Percentiles rank a stretch among this genome's conserved stretches.
Evolutionary conservation across 92 coral and sea anemone genomes (phyloP).

Genomic region (Meandrina meandrites): DNA sequence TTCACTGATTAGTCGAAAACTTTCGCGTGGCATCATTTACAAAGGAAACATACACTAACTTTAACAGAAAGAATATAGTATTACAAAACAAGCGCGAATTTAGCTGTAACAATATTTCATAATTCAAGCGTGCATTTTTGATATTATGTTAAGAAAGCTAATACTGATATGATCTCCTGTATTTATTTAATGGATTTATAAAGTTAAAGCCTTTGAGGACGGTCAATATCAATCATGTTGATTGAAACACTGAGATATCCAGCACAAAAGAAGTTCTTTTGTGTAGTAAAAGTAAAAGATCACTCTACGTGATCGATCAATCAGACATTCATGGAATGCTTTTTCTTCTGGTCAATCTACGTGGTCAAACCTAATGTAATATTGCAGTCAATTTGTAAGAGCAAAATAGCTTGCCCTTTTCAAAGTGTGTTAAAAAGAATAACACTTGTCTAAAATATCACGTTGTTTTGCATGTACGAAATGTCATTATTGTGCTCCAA

Average conservation of each 20-base stretch:
- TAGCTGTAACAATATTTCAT: neutral
- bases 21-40: neutral
- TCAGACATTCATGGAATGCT: neutral
- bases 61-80: neutral
- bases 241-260: neutral
- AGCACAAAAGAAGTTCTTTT: neutral
- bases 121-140: neutral
- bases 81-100: neutral
- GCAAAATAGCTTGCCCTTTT: neutral
- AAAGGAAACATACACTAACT: neutral
- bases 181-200: neutral
- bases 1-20: neutral
- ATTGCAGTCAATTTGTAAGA: neutral
- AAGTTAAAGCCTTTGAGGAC: neutral
- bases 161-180: neutral
- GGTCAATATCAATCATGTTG: neutral
- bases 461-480: neutral
- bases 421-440: neutral
- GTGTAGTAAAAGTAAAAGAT: neutral
- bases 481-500: neutral
- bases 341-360: neutral
- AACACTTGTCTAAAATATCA: neutral
- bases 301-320: neutral
- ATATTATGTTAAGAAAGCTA: neutral
- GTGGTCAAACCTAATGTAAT: neutral